Percentiles rank a stretch among this genome's conserved stretches.
These are phyloP conservation scores for Monopterus albus DNA, from an alignment of 2,113 vertebrate species.

Conservation along the genomic window DNA sequence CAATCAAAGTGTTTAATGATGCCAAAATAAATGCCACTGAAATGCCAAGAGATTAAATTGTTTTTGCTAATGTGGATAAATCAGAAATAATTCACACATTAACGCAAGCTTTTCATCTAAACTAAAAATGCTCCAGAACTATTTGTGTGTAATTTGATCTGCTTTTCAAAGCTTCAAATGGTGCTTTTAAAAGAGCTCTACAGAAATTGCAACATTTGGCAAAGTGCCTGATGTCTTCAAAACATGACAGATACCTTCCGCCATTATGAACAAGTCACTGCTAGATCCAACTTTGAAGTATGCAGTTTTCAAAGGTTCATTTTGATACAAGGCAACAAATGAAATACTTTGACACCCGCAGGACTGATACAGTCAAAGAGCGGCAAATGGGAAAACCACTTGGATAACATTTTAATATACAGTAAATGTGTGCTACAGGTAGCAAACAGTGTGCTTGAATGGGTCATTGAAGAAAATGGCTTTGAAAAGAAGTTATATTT, in stretches of 20 bases:
- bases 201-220: conserved; percentile 55
- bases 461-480: too few relatives aligned
- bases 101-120: conserved; percentile 47
- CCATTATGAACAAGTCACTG: conserved; percentile 18
- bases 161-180: conserved; percentile 28
- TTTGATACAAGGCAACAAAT: conserved; percentile 21
- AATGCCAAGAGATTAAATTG: conserved; percentile 72
- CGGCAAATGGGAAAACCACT: neutral
- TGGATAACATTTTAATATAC: neutral
- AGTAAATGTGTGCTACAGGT: too few relatives aligned
- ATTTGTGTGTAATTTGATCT: conserved; percentile 40
- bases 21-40: conserved; percentile 72
- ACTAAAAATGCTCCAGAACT: conserved; percentile 10
- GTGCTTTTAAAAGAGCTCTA: conserved; percentile 27
- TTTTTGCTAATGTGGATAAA: conserved; percentile 60
- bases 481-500: too few relatives aligned
- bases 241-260: conserved; percentile 32
- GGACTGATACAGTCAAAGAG: neutral
- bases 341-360: conserved; percentile 2
- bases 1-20: conserved; percentile 64
- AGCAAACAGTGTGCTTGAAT: too few relatives aligned
- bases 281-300: conserved; percentile 26
- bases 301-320: conserved; percentile 4
- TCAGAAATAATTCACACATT: conserved; percentile 54
- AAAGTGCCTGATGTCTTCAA: conserved; percentile 35